phyloP scores from a whole-genome alignment of 2,113 vertebrate species.

The Nycticorax nycticorax region DNA sequence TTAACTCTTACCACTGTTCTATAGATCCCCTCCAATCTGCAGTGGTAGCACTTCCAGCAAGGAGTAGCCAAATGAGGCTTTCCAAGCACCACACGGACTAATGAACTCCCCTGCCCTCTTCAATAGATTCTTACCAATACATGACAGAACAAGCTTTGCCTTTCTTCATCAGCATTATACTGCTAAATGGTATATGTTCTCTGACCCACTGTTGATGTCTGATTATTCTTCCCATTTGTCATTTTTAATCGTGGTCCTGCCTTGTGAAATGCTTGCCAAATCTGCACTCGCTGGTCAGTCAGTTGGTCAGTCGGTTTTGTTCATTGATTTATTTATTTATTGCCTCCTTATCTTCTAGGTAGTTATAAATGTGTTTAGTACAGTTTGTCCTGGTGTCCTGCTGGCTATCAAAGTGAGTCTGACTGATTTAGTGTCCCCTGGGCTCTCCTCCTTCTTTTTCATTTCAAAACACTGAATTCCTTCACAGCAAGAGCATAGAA shows the following conservation, averaged over 20 bases:
- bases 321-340: neutral
- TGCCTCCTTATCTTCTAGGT: neutral
- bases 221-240: neutral
- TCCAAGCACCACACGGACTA: neutral
- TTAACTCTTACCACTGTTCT: neutral
- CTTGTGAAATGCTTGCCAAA: neutral
- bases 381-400: neutral
- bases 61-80: neutral
- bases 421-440: neutral
- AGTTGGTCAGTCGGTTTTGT: neutral
- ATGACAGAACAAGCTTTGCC: neutral
- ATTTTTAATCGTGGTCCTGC: neutral
- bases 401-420: neutral
- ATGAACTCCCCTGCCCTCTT: neutral
- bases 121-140: neutral
- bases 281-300: neutral
- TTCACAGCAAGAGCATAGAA: neutral
- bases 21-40: neutral
- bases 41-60: neutral
- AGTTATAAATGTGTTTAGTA: neutral
- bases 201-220: neutral
- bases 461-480: neutral
- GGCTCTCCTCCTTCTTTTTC: neutral
- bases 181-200: neutral
- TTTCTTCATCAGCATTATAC: neutral